Base-by-base conservation (phyloP, 92 coral and sea anemone genomes). In the Desmophyllum pertusum region DNA sequence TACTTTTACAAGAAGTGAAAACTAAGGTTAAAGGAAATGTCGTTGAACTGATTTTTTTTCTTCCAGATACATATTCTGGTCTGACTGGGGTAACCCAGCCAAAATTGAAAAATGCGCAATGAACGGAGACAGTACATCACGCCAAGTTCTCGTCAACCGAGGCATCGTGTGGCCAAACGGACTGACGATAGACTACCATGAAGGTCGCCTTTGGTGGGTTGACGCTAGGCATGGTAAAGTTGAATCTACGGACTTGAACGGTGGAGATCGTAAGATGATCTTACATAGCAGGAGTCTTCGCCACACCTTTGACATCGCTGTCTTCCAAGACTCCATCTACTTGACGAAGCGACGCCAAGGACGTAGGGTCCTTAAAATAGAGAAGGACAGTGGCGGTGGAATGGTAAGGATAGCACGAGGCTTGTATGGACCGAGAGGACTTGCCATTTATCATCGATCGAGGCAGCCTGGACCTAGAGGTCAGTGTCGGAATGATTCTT, bases 71-170 rank as follows among this genome's bases (percentile, higher is more conserved):
- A 69, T 95, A 91, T 95, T 89, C 80, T 95, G 98, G 98, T 68
- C 98, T 27, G 95, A 92, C 71, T 86, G 92, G 86, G 90, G 92
- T 36, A 79, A 61, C 21, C 46, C 89, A 42, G 92, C 97, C 1
- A 95, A 93, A 76, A 92, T 95, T 74, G 97, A 94, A 71, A 80
- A 97, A 41, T 91, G 95, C n/a, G 89, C 92, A 45, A 92, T 95
- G 98, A 86, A 94, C 77, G 98, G 98, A 42, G 79, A 93, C 74
- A 67, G 77, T 53, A 52, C 43, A 0, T 70, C 93, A 0, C 83
- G 93, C 27, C 78, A 88, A 53, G 89, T 85, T 17, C 50, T 95
- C 37, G 66, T 95, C 40, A 87, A 87, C 70, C 90, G 89, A 4
- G 86, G 85, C 78, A 87, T 95, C 43, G 84, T 75, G 27, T 86